A percentile compares a stretch with the other conserved stretches of the same genome.
phyloP scores from a whole-genome alignment of 2,888 invertebrate genomes.

The Pachydiplax longipennis region DNA sequence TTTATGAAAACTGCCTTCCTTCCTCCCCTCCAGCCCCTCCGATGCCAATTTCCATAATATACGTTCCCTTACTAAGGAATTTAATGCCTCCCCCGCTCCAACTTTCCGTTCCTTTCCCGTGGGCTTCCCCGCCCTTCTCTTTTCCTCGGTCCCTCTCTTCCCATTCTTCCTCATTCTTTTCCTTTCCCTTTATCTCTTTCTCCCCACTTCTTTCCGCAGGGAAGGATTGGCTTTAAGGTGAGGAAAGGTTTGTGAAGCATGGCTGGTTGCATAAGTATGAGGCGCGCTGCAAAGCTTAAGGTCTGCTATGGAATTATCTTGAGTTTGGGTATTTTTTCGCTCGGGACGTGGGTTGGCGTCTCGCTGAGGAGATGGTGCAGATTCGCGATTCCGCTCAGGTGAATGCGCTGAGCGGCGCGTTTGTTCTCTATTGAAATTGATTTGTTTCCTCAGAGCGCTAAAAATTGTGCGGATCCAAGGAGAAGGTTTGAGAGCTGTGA shows the following conservation, averaged over 20 bases:
- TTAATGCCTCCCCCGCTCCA: background rate
- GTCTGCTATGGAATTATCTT: background rate
- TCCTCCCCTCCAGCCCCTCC: background rate
- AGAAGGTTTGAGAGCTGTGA: too few species aligned
- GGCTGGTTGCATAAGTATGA: background rate
- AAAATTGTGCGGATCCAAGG: too few species aligned
- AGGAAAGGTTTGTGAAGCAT: background rate
- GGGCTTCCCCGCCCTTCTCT: background rate
- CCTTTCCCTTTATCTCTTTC: background rate
- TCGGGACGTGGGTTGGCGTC: background rate
- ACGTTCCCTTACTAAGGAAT: background rate
- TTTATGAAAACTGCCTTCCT: background rate
- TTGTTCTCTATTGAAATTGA: background rate
- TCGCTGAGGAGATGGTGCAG: background rate
- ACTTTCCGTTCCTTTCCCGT: background rate
- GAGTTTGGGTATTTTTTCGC: background rate
- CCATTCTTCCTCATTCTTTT: too few species aligned
- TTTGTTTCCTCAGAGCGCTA: too few species aligned
- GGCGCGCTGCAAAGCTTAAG: background rate
- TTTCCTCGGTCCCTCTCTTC: background rate
- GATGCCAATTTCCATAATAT: constrained; percentile 33
- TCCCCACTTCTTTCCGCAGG: background rate
- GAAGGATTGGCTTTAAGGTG: background rate
- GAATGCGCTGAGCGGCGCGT: background rate
- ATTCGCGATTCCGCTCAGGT: background rate